Evolutionary conservation across 2,888 invertebrate genomes (phyloP).

Genomic region (Eristalis pertinax): DNA sequence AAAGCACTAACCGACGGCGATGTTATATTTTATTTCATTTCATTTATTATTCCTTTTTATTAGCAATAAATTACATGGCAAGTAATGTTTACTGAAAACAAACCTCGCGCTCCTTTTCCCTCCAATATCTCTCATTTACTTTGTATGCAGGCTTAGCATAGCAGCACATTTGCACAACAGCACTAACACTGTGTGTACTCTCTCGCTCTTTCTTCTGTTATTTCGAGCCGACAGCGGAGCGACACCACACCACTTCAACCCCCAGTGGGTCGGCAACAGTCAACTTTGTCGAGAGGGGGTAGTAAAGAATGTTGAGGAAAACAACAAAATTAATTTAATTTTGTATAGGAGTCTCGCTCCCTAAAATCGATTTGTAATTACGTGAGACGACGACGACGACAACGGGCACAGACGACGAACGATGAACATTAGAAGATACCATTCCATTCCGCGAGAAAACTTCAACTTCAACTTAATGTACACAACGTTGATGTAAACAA

Average conservation of each 20-base stretch:
- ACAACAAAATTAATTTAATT: constrained; percentile 72
- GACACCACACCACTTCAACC: constrained; percentile 50
- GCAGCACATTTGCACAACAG: constrained; percentile 26
- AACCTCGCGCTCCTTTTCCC: constrained; percentile 61
- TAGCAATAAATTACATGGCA: constrained; percentile 70
- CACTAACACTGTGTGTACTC: constrained; percentile 15
- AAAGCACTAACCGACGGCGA: constrained; percentile 63
- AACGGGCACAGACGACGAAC: constrained; percentile 34
- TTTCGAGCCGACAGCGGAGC: constrained; percentile 13
- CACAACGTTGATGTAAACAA: constrained; percentile 63
- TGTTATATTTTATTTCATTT: constrained; percentile 68
- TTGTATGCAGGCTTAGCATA: constrained; percentile 22
- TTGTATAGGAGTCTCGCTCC: constrained; percentile 70
- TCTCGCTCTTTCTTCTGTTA: constrained; percentile 65
- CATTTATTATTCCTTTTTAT: constrained; percentile 71
- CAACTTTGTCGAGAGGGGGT: constrained; percentile 25
- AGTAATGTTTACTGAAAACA: constrained; percentile 68
- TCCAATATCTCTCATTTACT: constrained; percentile 53
- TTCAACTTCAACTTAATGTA: constrained; percentile 42
- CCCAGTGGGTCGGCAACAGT: constrained; percentile 50
- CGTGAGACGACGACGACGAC: constrained; percentile 51
- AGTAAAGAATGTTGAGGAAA: constrained; percentile 59
- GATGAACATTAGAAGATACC: constrained; percentile 54
- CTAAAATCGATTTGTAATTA: constrained; percentile 73
- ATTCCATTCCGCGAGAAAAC: constrained; percentile 55